Conservation (phyloP, 2,797 vertebrate species). For the Mus spretus region DNA sequence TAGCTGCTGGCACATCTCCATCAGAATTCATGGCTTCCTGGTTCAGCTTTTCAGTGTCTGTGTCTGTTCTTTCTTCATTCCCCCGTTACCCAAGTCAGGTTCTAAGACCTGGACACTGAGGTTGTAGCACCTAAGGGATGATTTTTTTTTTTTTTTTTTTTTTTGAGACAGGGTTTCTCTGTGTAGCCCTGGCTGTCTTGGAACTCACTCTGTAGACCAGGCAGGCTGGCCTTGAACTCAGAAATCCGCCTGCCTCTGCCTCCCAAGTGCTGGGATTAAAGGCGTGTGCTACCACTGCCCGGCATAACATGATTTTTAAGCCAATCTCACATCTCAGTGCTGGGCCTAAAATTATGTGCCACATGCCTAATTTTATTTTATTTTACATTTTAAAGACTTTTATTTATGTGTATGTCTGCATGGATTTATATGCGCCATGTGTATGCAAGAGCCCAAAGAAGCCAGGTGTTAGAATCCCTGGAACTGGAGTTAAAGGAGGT, state of each 20-base stretch:
- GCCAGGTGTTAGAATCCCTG: background rate
- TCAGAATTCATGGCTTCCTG: background rate
- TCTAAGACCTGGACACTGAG: background rate
- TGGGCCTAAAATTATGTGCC: background rate
- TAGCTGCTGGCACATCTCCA: background rate
- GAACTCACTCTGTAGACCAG: no score
- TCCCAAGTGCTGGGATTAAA: no score
- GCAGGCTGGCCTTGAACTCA: no score
- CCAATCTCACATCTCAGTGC: background rate
- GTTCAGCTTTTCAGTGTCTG: background rate
- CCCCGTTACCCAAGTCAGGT: background rate
- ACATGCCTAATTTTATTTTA: background rate
- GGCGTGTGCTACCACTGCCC: no score
- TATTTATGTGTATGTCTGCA: background rate
- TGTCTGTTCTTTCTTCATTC: background rate
- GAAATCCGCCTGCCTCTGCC: no score
- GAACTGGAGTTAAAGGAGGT: background rate
- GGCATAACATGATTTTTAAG: constrained; percentile 6
- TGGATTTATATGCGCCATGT: background rate
- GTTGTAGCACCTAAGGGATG: background rate
- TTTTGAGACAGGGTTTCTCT: no score
- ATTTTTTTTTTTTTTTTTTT: background rate
- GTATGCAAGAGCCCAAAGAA: background rate
- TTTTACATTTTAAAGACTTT: background rate
- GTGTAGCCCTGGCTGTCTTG: no score